A percentile compares a stretch with the other conserved stretches of the same genome.
Conservation (phyloP, 2,113 vertebrate species). For the Clupea harengus region DNA sequence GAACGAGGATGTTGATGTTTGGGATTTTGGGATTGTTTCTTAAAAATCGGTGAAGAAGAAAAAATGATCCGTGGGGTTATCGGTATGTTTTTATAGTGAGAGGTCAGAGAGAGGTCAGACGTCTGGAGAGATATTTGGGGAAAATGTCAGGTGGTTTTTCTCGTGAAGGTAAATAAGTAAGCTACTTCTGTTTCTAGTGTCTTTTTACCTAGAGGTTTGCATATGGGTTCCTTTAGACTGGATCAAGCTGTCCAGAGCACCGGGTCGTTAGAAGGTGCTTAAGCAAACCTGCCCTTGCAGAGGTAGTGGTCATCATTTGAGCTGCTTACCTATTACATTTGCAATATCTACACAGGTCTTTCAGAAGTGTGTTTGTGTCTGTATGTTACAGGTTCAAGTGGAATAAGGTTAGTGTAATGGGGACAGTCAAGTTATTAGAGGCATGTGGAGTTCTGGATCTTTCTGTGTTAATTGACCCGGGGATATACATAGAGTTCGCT, state of each 20-base stretch:
- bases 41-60: neutral
- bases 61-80: neutral
- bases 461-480: neutral
- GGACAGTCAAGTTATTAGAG: neutral
- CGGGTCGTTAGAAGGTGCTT: neutral
- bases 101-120: constrained; percentile 26
- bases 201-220: neutral
- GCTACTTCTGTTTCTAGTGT: neutral
- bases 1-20: neutral
- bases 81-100: neutral
- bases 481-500: neutral
- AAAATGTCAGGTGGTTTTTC: neutral
- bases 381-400: neutral
- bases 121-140: constrained; percentile 11
- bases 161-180: neutral
- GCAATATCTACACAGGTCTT: neutral
- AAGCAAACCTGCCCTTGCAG: neutral
- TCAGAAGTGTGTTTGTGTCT: neutral
- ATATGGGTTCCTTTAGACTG: neutral
- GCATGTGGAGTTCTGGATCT: neutral
- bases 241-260: neutral
- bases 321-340: neutral
- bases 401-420: neutral
- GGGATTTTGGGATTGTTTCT: neutral
- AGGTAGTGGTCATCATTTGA: neutral